Conservation (phyloP, 2,888 invertebrate species). For the Disparrhopalites patrizii region DNA sequence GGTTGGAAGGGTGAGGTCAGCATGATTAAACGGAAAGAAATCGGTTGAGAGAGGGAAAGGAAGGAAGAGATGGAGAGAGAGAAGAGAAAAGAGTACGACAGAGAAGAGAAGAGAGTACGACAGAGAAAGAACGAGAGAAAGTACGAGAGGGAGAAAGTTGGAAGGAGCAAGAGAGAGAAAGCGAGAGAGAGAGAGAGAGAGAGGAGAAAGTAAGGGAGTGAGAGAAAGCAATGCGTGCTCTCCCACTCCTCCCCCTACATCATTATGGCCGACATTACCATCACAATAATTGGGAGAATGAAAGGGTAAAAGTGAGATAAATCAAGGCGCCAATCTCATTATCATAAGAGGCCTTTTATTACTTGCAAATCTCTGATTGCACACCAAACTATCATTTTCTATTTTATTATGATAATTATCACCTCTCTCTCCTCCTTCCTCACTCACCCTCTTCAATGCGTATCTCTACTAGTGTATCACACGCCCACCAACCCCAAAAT, state of each 20-base stretch:
- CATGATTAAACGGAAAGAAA: no score
- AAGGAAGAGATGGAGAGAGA: no score
- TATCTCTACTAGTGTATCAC: not conserved
- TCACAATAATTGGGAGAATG: no score
- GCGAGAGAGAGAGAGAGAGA: no score
- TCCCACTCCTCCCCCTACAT: not conserved
- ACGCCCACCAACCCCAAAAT: no score
- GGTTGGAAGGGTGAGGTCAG: no score
- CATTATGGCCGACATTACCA: not conserved
- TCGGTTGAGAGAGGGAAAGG: no score
- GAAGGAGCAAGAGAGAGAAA: no score
- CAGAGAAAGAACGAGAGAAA: not conserved
- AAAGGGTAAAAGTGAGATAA: not conserved
- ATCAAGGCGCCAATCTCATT: not conserved
- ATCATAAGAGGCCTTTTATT: slow-evolving; percentile 8
- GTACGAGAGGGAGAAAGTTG: not conserved
- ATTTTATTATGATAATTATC: slow-evolving; percentile 10
- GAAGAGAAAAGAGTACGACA: no score
- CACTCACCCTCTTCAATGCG: no score
- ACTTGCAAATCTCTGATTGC: not conserved
- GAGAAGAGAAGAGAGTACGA: no score
- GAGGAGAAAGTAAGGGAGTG: not conserved
- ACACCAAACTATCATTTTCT: not conserved
- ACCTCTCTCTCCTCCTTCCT: not conserved
- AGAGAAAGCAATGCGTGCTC: not conserved